Conservation (phyloP, 2,797 vertebrate species). For the Chlorospingus flavigularis region DNA sequence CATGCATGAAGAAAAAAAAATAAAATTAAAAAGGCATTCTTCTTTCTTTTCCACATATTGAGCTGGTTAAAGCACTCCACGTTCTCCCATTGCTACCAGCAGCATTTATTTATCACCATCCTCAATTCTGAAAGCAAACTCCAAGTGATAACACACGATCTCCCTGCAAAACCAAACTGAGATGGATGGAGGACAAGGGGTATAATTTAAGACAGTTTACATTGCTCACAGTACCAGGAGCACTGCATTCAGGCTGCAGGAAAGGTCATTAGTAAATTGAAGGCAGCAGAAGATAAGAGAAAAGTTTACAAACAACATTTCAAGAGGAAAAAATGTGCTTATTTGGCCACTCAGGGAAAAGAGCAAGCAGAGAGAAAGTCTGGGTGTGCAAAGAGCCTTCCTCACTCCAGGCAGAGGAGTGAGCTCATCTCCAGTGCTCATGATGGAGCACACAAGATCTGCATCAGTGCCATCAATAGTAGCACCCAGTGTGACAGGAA, state of each 20-base stretch:
- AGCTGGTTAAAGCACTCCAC: background rate
- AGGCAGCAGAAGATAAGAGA: background rate
- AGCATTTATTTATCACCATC: background rate
- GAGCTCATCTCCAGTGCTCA: background rate
- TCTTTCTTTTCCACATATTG: background rate
- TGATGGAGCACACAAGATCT: background rate
- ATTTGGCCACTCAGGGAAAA: background rate
- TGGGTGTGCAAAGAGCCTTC: background rate
- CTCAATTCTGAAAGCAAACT: background rate
- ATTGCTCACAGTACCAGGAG: background rate
- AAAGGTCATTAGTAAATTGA: conserved; percentile 16
- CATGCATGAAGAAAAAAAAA: rapidly evolving
- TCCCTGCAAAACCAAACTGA: background rate
- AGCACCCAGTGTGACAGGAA: background rate
- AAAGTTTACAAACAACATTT: conserved; percentile 11
- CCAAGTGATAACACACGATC: background rate
- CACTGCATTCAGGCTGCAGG: background rate
- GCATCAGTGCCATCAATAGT: background rate
- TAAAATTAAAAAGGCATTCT: background rate
- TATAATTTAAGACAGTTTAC: background rate
- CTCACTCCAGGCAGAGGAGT: background rate
- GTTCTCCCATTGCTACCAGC: background rate
- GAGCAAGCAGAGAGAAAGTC: background rate
- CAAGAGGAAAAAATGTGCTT: background rate
- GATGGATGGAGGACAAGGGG: background rate